Conservation (phyloP, 2,888 invertebrate species). For the Nebria brevicollis region DNA sequence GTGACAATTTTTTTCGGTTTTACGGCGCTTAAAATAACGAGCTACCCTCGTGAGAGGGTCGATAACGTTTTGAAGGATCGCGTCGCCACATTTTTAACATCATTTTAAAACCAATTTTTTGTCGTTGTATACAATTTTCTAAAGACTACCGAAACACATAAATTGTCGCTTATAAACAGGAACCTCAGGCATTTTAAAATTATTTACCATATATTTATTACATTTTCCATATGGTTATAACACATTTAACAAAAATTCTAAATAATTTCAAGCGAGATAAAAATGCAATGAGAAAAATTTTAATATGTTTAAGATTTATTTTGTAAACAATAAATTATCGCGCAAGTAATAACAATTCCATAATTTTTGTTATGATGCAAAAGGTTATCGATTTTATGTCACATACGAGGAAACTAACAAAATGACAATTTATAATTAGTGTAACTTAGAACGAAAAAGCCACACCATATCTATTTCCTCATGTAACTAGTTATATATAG, state of each 20-base stretch:
- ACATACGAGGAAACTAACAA: neutral
- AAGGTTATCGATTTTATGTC: neutral
- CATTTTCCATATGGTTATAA: too few relatives aligned
- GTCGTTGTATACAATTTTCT: neutral
- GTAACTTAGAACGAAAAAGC: neutral
- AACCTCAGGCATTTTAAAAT: neutral
- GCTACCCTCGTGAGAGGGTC: neutral
- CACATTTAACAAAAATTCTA: too few relatives aligned
- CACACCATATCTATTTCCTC: neutral
- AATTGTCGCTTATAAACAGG: neutral
- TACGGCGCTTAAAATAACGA: neutral
- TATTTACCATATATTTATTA: neutral
- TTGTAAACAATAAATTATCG: neutral
- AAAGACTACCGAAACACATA: neutral
- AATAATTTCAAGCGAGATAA: too few relatives aligned
- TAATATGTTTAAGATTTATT: neutral
- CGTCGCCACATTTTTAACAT: neutral
- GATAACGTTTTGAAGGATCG: neutral
- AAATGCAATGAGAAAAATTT: too few relatives aligned
- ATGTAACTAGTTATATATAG: neutral
- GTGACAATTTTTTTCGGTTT: neutral
- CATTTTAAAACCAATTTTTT: neutral
- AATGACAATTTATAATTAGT: neutral
- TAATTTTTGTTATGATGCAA: neutral
- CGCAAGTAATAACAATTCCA: neutral